These are phyloP conservation scores for Thunnus albacares DNA, from an alignment of 2,797 vertebrate species.

Conservation along the genomic window DNA sequence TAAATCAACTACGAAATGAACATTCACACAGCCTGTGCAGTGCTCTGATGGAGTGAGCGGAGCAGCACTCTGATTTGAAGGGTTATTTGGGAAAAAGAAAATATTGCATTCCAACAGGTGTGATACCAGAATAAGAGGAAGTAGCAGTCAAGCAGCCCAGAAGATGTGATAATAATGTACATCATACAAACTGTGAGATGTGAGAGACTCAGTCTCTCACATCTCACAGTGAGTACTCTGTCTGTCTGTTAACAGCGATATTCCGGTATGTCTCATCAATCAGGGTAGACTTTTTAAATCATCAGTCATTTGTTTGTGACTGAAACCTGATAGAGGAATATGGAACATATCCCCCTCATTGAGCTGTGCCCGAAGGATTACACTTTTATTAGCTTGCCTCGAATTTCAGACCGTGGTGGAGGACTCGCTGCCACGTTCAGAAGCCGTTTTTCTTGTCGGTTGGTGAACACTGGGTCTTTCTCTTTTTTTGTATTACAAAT, in stretches of 20 bases:
- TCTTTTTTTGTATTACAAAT: no score
- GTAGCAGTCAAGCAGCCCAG: conserved; percentile 26
- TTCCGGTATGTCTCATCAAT: conserved; percentile 12
- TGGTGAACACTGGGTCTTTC: no score
- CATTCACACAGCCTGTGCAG: conserved; percentile 30
- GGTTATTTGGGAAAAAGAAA: conserved; percentile 51
- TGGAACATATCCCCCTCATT: no score
- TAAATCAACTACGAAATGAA: conserved; percentile 64
- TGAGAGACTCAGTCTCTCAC: conserved; percentile 38
- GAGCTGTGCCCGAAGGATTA: no score
- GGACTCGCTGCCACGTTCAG: no score
- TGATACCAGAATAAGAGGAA: conserved; percentile 38
- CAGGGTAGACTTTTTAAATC: neutral
- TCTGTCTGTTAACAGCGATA: conserved; percentile 11
- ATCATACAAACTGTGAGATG: conserved; percentile 15
- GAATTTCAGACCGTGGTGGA: no score
- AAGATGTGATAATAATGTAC: conserved; percentile 47
- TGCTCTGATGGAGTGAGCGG: conserved; percentile 30
- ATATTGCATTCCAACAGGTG: conserved; percentile 41
- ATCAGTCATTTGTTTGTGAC: no score
- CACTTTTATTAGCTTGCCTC: no score
- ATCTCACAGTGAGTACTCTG: neutral
- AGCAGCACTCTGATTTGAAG: conserved; percentile 47
- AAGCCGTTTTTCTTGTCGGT: no score
- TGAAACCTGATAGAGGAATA: no score